A percentile compares a stretch with the other conserved stretches of the same genome.
These are phyloP conservation scores for Sympetrum striolatum DNA, from an alignment of 2,888 invertebrate genomes.

Conservation along the genomic window DNA sequence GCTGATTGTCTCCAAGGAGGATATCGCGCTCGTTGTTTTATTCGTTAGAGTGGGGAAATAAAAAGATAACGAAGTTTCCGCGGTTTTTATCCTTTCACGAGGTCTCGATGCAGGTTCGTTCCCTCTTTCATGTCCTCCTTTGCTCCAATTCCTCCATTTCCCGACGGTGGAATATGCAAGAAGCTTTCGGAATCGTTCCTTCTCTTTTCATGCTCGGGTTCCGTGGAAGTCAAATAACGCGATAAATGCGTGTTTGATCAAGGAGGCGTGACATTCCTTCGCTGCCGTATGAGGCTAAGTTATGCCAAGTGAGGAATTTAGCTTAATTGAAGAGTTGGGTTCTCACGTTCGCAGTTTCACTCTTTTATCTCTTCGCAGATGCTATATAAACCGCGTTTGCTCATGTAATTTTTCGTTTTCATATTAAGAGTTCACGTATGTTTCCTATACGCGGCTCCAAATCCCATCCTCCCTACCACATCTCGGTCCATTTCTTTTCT, in stretches of 20 bases:
- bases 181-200: neutral
- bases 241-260: no score
- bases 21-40: conserved; percentile 1
- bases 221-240: no score
- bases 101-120: neutral
- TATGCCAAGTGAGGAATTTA: no score
- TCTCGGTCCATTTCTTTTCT: no score
- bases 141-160: neutral
- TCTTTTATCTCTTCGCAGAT: no score
- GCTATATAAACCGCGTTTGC: no score
- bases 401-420: no score
- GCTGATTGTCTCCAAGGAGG: neutral
- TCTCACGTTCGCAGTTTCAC: no score
- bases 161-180: neutral
- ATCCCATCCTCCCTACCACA: neutral
- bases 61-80: neutral
- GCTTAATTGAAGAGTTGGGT: no score
- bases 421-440: neutral
- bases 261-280: no score
- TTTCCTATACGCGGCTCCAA: neutral
- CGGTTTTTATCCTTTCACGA: neutral
- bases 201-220: no score
- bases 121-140: neutral
- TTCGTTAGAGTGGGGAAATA: neutral
- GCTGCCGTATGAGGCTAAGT: no score